phyloP scores from a whole-genome alignment of 2,888 invertebrate genomes.

The Athetis lepigone region DNA sequence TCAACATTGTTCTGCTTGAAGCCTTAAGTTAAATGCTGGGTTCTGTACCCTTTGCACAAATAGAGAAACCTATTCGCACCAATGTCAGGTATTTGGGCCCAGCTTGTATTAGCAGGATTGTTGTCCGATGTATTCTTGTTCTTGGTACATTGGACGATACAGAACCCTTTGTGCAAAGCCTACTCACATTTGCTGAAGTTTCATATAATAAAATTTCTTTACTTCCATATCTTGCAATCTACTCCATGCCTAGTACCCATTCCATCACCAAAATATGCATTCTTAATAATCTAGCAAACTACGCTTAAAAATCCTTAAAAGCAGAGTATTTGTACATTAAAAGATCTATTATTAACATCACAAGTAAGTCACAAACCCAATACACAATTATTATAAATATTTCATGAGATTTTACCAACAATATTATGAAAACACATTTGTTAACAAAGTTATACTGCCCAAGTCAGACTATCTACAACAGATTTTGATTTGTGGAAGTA shows the following conservation, averaged over 20 bases:
- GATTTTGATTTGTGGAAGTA: too few relatives aligned
- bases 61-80: too few relatives aligned
- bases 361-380: slow-evolving; percentile 63
- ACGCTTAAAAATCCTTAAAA: slow-evolving; percentile 28
- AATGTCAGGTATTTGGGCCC: too few relatives aligned
- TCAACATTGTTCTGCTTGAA: not conserved
- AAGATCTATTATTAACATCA: slow-evolving; percentile 42
- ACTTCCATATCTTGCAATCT: not conserved
- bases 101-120: too few relatives aligned
- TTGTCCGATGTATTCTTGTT: too few relatives aligned
- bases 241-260: not conserved
- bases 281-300: slow-evolving; percentile 48
- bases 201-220: not conserved
- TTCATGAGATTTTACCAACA: slow-evolving; percentile 56
- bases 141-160: too few relatives aligned
- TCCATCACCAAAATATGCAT: slow-evolving; percentile 3
- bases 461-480: too few relatives aligned
- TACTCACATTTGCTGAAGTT: too few relatives aligned
- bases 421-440: slow-evolving; percentile 32
- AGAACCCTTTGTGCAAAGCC: too few relatives aligned
- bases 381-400: slow-evolving; percentile 57
- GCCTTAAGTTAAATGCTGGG: not conserved
- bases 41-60: too few relatives aligned
- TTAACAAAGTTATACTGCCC: too few relatives aligned
- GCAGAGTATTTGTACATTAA: slow-evolving; percentile 44